These are phyloP conservation scores for Pogonognathellus flavescens DNA, from an alignment of 1,140 invertebrate genomes.

Conservation along the genomic window DNA sequence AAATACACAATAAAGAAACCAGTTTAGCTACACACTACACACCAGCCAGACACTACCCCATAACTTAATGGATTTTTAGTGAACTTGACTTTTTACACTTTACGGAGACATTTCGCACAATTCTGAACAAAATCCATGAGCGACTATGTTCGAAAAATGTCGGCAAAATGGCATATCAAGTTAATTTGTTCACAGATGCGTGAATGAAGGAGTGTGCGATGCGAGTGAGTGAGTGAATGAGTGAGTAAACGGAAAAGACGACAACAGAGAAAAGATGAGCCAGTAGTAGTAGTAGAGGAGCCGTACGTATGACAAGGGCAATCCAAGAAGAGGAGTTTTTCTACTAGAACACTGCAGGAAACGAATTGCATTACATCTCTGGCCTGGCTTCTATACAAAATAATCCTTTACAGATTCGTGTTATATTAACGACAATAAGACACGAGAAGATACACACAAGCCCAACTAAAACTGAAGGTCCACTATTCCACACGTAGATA, in stretches of 20 bases:
- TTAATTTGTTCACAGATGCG: slow-evolving; percentile 35
- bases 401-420: too few relatives aligned
- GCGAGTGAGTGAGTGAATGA: background rate
- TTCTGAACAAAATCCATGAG: background rate
- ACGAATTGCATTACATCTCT: slow-evolving; percentile 31
- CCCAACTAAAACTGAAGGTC: slow-evolving; percentile 32
- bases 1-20: slow-evolving; percentile 12
- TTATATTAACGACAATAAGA: background rate
- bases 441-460: background rate
- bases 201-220: slow-evolving; percentile 37
- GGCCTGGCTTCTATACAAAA: too few relatives aligned
- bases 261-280: background rate
- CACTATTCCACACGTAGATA: background rate
- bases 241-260: slow-evolving; percentile 32
- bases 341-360: slow-evolving; percentile 29
- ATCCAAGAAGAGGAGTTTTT: slow-evolving; percentile 5
- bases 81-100: slow-evolving; percentile 9
- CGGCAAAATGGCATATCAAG: background rate
- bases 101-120: slow-evolving; percentile 19
- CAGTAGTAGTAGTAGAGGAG: too few relatives aligned
- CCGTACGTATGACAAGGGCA: slow-evolving; percentile 12
- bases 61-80: slow-evolving; percentile 35
- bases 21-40: background rate
- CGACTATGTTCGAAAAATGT: background rate
- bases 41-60: background rate